Base-by-base conservation (phyloP, 2,888 invertebrate species). In the Dichetophora obliterata region DNA sequence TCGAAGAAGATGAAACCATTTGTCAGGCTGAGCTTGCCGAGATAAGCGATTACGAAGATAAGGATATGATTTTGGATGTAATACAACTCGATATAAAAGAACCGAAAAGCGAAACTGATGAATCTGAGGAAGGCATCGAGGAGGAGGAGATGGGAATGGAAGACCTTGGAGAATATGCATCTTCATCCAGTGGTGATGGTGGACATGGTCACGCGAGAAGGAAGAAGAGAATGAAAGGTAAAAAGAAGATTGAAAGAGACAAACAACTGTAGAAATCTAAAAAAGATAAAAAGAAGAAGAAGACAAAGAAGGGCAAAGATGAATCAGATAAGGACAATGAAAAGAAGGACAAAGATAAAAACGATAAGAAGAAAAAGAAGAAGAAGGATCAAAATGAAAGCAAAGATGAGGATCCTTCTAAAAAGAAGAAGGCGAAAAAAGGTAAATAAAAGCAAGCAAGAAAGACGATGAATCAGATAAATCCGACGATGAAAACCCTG, bases 41-140 rank as follows among this genome's bases (percentile, higher is more conserved):
- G 8, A 84, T 86, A 9, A 86, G 87, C 75, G 87, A 86, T 37
- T 86, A 76, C 43, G 86, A 86, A 65, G 86, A 86, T 50, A 87
- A 87, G 19, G 82, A 82, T 57, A 75, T 81, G 34, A 66, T 72
- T 34, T 79, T 81, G 3, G 79, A 68, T 22, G 63, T 76, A 5
- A 66, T 76, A 19, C 37, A 78, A 68, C 72, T 82, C 43, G 78
- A 70, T 43, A 77, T 77, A 75, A 72, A 80, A 4, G 80, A 81
- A 59, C 65, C 76, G 1, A 78, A 69, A n/a, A 80, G 80, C 24
- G 80, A 76, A 5, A 76, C 80, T 0, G 83, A 82, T 8, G 79
- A 80, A 0, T 19, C 73, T 2, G 82, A 81, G 59, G 81, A 82
- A 31, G 73, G 57, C 3, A 19, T 80, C 22, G 79, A 79, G 16